Conservation (phyloP, 2,113 vertebrate genomes). For the Siphamia tubifer region DNA sequence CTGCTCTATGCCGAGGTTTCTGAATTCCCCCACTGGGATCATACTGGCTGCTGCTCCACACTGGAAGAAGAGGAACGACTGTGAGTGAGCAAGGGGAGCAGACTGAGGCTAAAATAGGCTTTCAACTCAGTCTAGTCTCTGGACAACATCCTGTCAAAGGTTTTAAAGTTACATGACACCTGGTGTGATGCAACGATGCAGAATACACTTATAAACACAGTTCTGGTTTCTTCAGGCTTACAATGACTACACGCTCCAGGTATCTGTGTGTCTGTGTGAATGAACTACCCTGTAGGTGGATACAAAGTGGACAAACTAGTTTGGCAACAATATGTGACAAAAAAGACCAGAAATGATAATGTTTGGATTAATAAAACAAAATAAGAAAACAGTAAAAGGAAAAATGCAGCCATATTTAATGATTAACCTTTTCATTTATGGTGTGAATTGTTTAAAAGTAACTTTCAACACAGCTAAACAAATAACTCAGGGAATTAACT, state of each 20-base stretch:
- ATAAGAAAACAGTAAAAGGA: not conserved
- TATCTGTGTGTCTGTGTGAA: not conserved
- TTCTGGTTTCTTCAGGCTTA: not conserved
- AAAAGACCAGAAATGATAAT: no score
- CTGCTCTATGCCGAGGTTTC: conserved; percentile 81
- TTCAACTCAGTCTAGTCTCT: conserved; percentile 13
- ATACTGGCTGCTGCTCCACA: conserved; percentile 71
- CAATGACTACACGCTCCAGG: not conserved
- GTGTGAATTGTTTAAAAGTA: not conserved
- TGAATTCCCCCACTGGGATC: conserved; percentile 90
- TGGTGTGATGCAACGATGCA: no score
- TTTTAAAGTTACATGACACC: conserved; percentile 18
- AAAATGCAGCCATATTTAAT: not conserved
- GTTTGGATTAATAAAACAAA: no score
- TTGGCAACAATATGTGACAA: conserved; percentile 35
- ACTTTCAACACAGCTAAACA: not conserved
- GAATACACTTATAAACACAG: not conserved
- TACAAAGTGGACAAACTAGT: conserved; percentile 52
- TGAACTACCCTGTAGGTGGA: not conserved
- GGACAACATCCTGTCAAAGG: conserved; percentile 15
- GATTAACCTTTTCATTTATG: not conserved
- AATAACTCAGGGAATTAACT: no score
- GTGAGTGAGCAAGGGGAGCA: not conserved
- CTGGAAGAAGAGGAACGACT: conserved; percentile 12
- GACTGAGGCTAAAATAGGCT: conserved; percentile 13